Evolutionary conservation across 2,888 invertebrate genomes (phyloP).

Genomic region (Amphipyra berbera): DNA sequence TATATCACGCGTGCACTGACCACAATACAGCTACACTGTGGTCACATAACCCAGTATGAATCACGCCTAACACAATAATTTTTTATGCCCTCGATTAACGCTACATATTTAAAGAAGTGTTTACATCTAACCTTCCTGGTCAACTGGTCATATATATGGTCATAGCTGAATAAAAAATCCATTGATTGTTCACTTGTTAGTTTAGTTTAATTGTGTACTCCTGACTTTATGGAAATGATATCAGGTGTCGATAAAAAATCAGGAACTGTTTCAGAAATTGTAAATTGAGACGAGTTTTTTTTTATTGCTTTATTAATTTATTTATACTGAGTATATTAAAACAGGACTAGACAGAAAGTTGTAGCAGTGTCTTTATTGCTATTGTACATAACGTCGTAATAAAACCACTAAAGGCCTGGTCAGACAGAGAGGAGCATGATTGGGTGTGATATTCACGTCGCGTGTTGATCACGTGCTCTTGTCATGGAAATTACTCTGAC

Average conservation of each 20-base stretch:
- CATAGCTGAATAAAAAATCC: conserved; percentile 51
- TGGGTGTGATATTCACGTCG: too few species aligned
- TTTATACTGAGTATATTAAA: too few species aligned
- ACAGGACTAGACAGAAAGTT: too few species aligned
- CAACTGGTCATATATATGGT: conserved; percentile 41
- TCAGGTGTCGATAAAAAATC: conserved; percentile 35
- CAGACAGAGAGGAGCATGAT: too few species aligned
- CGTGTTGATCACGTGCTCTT: too few species aligned
- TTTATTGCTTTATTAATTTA: conserved; percentile 29
- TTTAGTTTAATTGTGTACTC: conserved; percentile 44
- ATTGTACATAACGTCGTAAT: too few species aligned
- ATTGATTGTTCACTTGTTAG: conserved; percentile 43
- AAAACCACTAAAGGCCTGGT: too few species aligned
- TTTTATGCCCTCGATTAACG: conserved; percentile 31
- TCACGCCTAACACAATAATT: conserved; percentile 17
- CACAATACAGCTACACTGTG: too few species aligned
- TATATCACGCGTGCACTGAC: too few species aligned
- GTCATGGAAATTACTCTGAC: too few species aligned
- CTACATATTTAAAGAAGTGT: conserved; percentile 43
- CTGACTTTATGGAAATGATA: conserved; percentile 47
- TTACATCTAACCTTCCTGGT: conserved; percentile 53
- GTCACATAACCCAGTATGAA: conserved; percentile 11
- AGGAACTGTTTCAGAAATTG: conserved; percentile 34
- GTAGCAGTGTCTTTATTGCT: too few species aligned
- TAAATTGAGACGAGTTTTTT: conserved; percentile 3